Evolutionary conservation across 2,888 invertebrate genomes (phyloP).

Genomic region (Plagiodera versicolora): DNA sequence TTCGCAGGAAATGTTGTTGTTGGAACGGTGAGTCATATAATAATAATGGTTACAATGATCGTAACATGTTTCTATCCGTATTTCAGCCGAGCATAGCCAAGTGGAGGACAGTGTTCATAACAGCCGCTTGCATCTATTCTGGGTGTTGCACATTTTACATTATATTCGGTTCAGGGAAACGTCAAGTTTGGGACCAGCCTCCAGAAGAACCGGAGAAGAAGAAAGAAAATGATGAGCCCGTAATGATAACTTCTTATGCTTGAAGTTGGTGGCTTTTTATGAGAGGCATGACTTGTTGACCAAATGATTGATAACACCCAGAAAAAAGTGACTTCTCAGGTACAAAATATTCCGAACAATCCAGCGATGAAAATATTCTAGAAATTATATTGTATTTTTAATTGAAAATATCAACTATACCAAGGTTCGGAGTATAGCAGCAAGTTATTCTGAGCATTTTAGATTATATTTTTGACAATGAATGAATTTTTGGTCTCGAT

Average conservation of each 20-base stretch:
- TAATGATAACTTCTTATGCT: constrained; percentile 38
- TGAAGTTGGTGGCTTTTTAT: constrained; percentile 18
- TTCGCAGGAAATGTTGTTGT: constrained; percentile 81
- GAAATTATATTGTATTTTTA: neutral
- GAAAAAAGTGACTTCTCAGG: neutral
- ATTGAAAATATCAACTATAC: neutral
- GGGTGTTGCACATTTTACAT: constrained; percentile 79
- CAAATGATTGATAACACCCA: neutral
- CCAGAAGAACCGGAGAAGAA: constrained; percentile 41
- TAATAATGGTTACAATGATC: too few species aligned
- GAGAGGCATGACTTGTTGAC: neutral
- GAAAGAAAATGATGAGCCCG: constrained; percentile 33
- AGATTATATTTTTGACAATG: neutral
- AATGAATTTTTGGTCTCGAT: too few species aligned
- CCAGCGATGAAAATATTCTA: neutral
- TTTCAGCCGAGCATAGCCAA: constrained; percentile 85
- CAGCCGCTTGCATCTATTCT: constrained; percentile 79
- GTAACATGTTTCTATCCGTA: too few species aligned
- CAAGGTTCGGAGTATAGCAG: neutral
- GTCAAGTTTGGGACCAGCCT: constrained; percentile 80
- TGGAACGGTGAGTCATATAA: constrained; percentile 64
- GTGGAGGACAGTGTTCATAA: constrained; percentile 87
- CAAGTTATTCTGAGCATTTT: neutral
- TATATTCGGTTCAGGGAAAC: constrained; percentile 74
- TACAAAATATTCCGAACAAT: neutral